phyloP scores from a whole-genome alignment of 2,113 vertebrate species.

The Lichenostomus cassidix region DNA sequence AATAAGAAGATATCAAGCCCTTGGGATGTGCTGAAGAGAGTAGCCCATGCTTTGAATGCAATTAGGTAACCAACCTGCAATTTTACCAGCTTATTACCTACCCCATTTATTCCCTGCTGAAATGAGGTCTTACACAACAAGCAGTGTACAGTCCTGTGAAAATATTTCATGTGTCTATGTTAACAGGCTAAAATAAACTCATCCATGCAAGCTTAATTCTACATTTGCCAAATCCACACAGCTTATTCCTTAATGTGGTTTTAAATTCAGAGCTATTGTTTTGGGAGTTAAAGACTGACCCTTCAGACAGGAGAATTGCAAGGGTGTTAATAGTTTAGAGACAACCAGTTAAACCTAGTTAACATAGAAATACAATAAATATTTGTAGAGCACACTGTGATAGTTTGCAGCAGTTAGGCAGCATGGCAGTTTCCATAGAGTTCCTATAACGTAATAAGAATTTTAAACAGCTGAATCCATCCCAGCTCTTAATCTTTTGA shows the following conservation, averaged over 20 bases:
- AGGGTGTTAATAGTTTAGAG: not conserved
- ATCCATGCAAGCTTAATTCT: not conserved
- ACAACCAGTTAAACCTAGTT: not conserved
- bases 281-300: not conserved
- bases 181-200: not conserved
- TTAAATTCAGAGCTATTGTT: not conserved
- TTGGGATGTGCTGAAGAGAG: not conserved
- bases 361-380: not conserved
- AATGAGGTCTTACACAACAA: not conserved
- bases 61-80: not conserved
- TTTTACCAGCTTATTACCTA: not conserved
- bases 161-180: not conserved
- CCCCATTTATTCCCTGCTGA: not conserved
- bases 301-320: not conserved
- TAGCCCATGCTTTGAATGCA: not conserved
- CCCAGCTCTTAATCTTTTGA: constrained; percentile 4
- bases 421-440: not conserved
- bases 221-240: not conserved
- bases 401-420: not conserved
- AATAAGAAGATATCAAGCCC: not conserved
- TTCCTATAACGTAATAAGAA: not conserved
- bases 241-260: not conserved
- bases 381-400: not conserved
- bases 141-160: not conserved
- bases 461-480: not conserved